A percentile compares a stretch with the other conserved stretches of the same genome.
Conservation (phyloP, 2,797 vertebrate species). For the Danio choprae region DNA sequence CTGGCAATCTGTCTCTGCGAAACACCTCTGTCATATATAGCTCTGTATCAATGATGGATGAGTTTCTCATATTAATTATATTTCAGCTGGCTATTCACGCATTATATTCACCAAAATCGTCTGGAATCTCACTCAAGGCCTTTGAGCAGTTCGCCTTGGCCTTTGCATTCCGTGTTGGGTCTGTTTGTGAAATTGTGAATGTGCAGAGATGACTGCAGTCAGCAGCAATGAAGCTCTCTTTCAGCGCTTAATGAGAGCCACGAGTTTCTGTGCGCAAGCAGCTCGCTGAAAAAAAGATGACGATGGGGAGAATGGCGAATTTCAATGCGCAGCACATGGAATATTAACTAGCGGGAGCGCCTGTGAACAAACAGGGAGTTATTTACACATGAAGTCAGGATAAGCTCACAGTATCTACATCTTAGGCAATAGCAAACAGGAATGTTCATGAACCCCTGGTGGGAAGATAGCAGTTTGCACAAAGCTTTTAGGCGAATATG, state of each 20-base stretch:
- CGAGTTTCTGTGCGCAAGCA: slow-evolving; percentile 1
- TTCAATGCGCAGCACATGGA: slow-evolving; percentile 13
- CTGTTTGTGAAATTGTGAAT: slow-evolving; percentile 2
- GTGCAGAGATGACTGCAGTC: slow-evolving; percentile 20
- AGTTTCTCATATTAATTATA: slow-evolving; percentile 22
- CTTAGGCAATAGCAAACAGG: slow-evolving; percentile 9
- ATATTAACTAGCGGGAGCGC: slow-evolving; percentile 25
- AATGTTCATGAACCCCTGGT: background rate
- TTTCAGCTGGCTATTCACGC: slow-evolving; percentile 1
- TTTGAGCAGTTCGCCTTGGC: slow-evolving; percentile 3
- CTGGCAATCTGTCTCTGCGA: background rate
- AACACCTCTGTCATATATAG: background rate
- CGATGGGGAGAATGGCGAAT: slow-evolving; percentile 9
- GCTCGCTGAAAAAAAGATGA: slow-evolving; percentile 27
- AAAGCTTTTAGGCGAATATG: background rate
- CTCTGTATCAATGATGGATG: slow-evolving; percentile 6
- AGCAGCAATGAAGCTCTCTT: slow-evolving; percentile 8
- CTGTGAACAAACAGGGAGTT: slow-evolving; percentile 16
- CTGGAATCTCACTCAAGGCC: background rate
- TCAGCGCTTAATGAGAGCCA: slow-evolving; percentile 24
- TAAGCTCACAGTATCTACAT: slow-evolving; percentile 16
- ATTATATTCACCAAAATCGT: background rate
- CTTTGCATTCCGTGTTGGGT: background rate
- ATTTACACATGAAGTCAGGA: slow-evolving; percentile 16
- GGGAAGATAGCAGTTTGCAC: background rate